Evolutionary conservation across 1,140 invertebrate genomes (phyloP), one percentile per base, ranked within the genome.

Genomic region (Eupeodes corollae): DNA sequence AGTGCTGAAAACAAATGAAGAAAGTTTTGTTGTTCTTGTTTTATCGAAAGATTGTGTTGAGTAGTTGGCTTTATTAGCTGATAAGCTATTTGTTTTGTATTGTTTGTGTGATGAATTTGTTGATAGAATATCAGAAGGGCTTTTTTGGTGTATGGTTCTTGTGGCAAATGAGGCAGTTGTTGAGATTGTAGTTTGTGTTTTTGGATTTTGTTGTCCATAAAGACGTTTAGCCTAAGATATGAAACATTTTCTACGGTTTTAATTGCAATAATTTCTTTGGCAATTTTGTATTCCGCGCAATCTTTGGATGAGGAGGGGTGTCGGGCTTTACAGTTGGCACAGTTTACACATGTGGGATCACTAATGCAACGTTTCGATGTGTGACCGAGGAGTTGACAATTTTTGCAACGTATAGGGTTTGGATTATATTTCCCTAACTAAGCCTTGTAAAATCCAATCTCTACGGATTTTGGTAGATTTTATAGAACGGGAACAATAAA

Each of bases 181-280:
- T 26, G 35, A 10, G 15, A 37, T 37, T 14, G 35, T 14, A 16
- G 3, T n/a, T 34, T 10, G n/a, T 34, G 33, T 39, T 40, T 18
- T 40, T 40, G 42, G 42, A 15, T 12, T 26, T 43, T 43, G 42
- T 43, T 9, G n/a, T 43, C 30, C 13, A n/a, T 43, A 26, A 32
- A 43, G n/a, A 5, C n/a, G 30, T 21, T 14, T 43, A 43, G 42
- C 42, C 30, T 43, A 19, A 43, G 18, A n/a, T 6, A 43, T 32
- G 26, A 21, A 43, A 15, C 42, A 43, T 43, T 43, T 43, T 13
- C 30, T 13, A 6, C 13, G 12, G 14, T 43, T 13, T 19, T 26
- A 26, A 26, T 37, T 37, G 15, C 11, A 14, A 14, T 16, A 14
- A 8, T 43, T 43, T 43, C 30, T 19, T 43, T 43, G 19, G 42